These are phyloP conservation scores for Gambusia affinis DNA, from an alignment of 2,113 vertebrate genomes.

Conservation along the genomic window DNA sequence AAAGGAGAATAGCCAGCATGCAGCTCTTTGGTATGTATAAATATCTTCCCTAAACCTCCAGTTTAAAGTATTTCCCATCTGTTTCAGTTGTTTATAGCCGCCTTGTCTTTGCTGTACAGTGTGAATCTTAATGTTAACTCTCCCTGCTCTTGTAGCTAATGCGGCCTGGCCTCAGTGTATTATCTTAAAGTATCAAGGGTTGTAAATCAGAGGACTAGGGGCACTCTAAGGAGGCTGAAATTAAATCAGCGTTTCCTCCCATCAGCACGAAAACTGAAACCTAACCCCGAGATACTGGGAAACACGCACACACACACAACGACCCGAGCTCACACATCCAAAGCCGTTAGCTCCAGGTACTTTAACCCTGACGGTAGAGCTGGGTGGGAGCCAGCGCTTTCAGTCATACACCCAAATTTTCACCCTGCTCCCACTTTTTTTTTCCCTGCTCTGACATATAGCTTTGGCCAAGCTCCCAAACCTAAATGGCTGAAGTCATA, in stretches of 20 bases:
- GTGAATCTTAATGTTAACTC: conserved; percentile 25
- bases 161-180: conserved; percentile 38
- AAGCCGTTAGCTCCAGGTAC: conserved; percentile 50
- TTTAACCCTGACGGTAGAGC: conserved; percentile 45
- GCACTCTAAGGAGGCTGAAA: conserved; percentile 55
- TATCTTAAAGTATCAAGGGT: conserved; percentile 50
- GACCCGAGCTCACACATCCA: conserved; percentile 43
- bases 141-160: conserved; percentile 45
- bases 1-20: conserved; percentile 7
- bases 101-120: conserved; percentile 21
- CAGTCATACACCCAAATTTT: conserved; percentile 67
- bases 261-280: conserved; percentile 62
- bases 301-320: conserved; percentile 28
- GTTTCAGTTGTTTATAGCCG: conserved; percentile 37
- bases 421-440: conserved; percentile 57
- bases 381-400: conserved; percentile 62
- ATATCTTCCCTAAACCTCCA: not conserved
- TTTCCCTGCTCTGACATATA: conserved; percentile 53
- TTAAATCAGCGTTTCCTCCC: conserved; percentile 73
- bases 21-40: not conserved
- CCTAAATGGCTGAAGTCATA: conserved; percentile 71
- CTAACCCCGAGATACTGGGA: conserved; percentile 45
- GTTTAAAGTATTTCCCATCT: conserved; percentile 33
- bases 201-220: conserved; percentile 59
- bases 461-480: conserved; percentile 65